These are phyloP conservation scores for Tor tambroides DNA, from an alignment of 2,113 vertebrate genomes.

Conservation along the genomic window DNA sequence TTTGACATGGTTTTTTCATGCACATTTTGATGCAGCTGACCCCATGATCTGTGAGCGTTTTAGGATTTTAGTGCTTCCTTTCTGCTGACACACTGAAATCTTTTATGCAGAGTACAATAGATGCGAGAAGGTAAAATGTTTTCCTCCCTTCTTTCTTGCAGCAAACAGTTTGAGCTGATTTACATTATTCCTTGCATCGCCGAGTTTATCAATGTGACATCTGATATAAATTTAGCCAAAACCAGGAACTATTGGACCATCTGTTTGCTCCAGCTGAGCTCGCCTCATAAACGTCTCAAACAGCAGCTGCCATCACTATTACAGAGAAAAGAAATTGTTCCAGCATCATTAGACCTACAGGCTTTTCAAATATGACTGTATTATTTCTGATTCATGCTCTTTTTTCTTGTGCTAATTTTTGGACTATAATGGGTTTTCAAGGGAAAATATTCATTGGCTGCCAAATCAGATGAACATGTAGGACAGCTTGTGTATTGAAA, in stretches of 20 bases:
- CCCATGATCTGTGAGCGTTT: neutral
- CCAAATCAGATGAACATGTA: neutral
- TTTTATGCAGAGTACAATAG: neutral
- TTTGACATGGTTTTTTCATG: constrained; percentile 44
- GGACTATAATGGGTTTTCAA: constrained; percentile 31
- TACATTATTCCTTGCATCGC: constrained; percentile 34
- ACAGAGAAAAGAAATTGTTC: constrained; percentile 50
- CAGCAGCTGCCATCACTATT: constrained; percentile 50
- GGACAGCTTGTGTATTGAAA: neutral
- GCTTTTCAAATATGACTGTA: constrained; percentile 31
- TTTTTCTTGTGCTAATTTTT: constrained; percentile 11
- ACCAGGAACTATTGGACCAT: constrained; percentile 55
- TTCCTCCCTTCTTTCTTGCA: constrained; percentile 58
- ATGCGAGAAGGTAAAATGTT: constrained; percentile 31
- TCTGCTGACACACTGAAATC: constrained; percentile 26
- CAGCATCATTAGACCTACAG: constrained; percentile 45
- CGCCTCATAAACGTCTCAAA: constrained; percentile 56
- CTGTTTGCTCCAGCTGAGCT: constrained; percentile 63
- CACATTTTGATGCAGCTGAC: constrained; percentile 34
- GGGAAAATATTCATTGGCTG: constrained; percentile 19
- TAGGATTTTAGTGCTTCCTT: neutral
- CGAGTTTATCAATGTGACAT: constrained; percentile 65
- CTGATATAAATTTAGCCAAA: constrained; percentile 55
- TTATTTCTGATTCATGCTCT: constrained; percentile 16
- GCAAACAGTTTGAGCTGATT: constrained; percentile 59